Percentiles rank a stretch among this genome's conserved stretches.
Conservation (phyloP, 2,113 vertebrate genomes). For the zebrafish (Danio rerio) region GRCz12tu NC_133183.1:17362501-17363000, state of each 20-base stretch:
- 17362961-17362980: background rate
- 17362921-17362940: too few relatives aligned
- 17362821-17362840: too few relatives aligned
- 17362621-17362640: slow-evolving; percentile 44
- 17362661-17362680: too few relatives aligned
- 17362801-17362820: too few relatives aligned
- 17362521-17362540: slow-evolving; percentile 54
- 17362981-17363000: background rate
- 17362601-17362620: slow-evolving; percentile 53
- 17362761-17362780: too few relatives aligned
- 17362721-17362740: background rate
- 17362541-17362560: slow-evolving; percentile 45
- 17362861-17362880: too few relatives aligned
- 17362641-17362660: slow-evolving; percentile 33
- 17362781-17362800: too few relatives aligned
- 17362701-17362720: background rate
- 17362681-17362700: background rate
- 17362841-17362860: too few relatives aligned
- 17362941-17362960: background rate
- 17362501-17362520: slow-evolving; percentile 49
- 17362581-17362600: slow-evolving; percentile 55
- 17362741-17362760: too few relatives aligned
- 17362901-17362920: too few relatives aligned
- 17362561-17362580: slow-evolving; percentile 47
- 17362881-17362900: too few relatives aligned